phyloP scores from a whole-genome alignment of 2,113 vertebrate genomes.

The Phyllopteryx taeniolatus region DNA sequence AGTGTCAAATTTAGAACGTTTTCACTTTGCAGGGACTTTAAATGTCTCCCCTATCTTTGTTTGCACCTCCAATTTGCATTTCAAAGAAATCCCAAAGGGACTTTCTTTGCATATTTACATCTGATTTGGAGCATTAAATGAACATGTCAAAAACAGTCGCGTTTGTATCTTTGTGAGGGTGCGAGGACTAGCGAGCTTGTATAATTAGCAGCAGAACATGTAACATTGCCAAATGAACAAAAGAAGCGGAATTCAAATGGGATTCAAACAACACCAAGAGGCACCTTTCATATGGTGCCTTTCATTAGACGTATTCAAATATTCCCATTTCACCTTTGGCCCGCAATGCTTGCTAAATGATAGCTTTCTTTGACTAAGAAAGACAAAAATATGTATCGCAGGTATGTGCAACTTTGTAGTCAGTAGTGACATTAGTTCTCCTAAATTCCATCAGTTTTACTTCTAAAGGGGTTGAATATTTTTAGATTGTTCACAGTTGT shows the following conservation, averaged over 20 bases:
- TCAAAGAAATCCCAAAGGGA: conserved; percentile 74
- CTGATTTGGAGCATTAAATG: conserved; percentile 78
- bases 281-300: conserved; percentile 67
- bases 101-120: conserved; percentile 79
- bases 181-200: conserved; percentile 65
- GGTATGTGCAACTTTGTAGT: conserved; percentile 66
- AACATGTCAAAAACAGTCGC: conserved; percentile 75
- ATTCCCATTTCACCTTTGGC: conserved; percentile 67
- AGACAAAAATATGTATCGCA: conserved; percentile 66
- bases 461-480: conserved; percentile 66
- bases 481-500: conserved; percentile 55
- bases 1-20: not conserved
- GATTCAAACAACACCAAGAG: conserved; percentile 65
- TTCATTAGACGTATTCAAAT: conserved; percentile 73
- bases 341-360: conserved; percentile 58
- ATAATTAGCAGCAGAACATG: conserved; percentile 73
- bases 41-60: conserved; percentile 68
- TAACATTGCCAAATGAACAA: conserved; percentile 63
- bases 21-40: conserved; percentile 2
- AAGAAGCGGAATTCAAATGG: conserved; percentile 68
- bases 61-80: conserved; percentile 75
- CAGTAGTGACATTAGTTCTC: conserved; percentile 64
- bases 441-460: conserved; percentile 66
- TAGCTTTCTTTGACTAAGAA: conserved; percentile 62
- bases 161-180: conserved; percentile 64